Evolutionary conservation across 2,797 vertebrate genomes (phyloP), one percentile per base, ranked within the genome.

Genomic region (Coregonus suidteri): DNA sequence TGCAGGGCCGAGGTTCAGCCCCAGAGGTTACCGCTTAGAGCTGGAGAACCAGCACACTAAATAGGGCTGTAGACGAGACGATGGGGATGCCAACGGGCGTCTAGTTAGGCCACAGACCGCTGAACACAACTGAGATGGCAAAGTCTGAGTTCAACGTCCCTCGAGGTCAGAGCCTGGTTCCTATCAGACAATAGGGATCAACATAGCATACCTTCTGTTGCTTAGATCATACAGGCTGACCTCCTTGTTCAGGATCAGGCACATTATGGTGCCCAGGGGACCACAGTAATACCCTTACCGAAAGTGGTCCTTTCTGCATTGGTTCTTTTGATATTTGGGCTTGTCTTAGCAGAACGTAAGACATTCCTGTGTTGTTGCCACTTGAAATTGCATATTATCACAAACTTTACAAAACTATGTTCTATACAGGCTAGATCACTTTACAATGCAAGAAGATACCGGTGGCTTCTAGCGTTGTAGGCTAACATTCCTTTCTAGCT

Each of bases 1-100:
- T 25, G 25, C 25, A 25, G 25, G 25, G 25, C 91, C 83, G 86
- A 82, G 87, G 87, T 91, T 90, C 78, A 34, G 2, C 2, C 2
- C 4, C 34, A 34, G 34, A 34, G 34, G 34, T 3, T 34, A 34
- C 25, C 25, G 25, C 25, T 34, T 34, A 34, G 31, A 34, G 31
- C 31, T 35, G 4, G 35, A 35, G 35, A 35, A 35, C 35, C 4
- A 35, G 35, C 35, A 35, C 0, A 35, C 35, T 35, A 35, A 35
- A 35, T 0, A 35, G 4, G 35, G 35, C 35, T 35, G 35, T 35
- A 35, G 35, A 35, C 35, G 35, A 35, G 35, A 35, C 35, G 0
- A 35, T 35, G 34, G 31, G 31, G 31, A 34, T 3, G 34, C 34
- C 34, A 35, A 35, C 34, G 34, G 34, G 34, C 85, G 71, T 86